A percentile compares a stretch with the other conserved stretches of the same genome.
Conservation (phyloP, 2,113 vertebrate genomes). For the Athene cunicularia region DNA sequence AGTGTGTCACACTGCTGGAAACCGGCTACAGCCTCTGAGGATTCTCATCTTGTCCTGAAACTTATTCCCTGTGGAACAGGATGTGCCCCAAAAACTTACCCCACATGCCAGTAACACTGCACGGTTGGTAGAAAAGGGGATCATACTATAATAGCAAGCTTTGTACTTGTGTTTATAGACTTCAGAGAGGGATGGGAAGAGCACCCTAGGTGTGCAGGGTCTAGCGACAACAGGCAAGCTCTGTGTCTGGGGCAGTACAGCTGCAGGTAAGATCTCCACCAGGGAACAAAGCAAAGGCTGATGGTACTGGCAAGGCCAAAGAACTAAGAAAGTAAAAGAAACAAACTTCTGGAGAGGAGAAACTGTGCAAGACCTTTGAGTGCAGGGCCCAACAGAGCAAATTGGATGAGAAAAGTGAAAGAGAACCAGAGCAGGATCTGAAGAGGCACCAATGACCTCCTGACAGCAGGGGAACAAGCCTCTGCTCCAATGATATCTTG, state of each 20-base stretch:
- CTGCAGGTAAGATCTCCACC: background rate
- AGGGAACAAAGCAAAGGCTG: background rate
- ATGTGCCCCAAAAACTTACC: background rate
- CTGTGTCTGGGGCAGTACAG: background rate
- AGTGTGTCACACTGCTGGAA: background rate
- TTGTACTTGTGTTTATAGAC: background rate
- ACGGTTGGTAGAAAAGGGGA: background rate
- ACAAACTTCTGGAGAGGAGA: background rate
- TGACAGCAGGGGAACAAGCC: slow-evolving; percentile 12
- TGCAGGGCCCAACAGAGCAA: background rate
- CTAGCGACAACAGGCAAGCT: background rate
- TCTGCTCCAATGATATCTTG: slow-evolving; percentile 42
- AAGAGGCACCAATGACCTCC: slow-evolving; percentile 29
- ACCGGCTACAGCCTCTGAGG: background rate
- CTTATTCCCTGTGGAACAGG: background rate
- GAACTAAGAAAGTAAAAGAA: background rate
- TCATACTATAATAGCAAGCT: background rate
- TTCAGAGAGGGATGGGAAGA: background rate
- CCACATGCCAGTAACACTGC: background rate
- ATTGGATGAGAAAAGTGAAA: background rate
- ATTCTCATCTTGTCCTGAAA: background rate
- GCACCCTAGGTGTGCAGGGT: background rate
- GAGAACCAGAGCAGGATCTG: background rate
- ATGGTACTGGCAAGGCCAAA: background rate
- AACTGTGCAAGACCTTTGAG: background rate